Conservation (phyloP, 2,113 vertebrate species). For the Tichodroma muraria region DNA sequence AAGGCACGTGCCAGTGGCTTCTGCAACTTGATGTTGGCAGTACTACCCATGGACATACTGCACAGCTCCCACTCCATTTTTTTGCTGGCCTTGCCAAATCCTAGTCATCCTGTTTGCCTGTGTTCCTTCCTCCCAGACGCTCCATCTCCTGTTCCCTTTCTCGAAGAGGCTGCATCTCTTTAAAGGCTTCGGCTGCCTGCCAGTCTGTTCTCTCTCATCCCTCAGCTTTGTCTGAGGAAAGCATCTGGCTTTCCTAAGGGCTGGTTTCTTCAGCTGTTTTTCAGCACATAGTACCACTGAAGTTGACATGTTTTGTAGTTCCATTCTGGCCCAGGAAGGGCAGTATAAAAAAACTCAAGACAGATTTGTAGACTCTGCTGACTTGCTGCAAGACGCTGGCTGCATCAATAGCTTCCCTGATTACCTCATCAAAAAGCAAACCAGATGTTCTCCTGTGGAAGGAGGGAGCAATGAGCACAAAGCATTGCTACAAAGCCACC, state of each 20-base stretch:
- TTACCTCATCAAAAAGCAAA: background rate
- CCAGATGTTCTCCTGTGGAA: background rate
- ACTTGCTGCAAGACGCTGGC: background rate
- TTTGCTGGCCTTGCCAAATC: background rate
- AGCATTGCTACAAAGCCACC: background rate
- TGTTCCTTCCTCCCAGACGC: constrained; percentile 12
- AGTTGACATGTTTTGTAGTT: background rate
- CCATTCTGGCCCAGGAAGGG: background rate
- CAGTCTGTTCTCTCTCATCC: background rate
- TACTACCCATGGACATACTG: background rate
- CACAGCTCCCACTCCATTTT: background rate
- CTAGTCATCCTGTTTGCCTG: background rate
- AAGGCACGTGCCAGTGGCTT: background rate
- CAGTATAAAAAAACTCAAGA: background rate
- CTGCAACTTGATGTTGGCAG: background rate
- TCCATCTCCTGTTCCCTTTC: constrained; percentile 21
- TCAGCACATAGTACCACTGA: background rate
- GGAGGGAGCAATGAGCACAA: background rate
- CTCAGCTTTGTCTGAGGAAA: background rate
- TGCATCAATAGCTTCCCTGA: background rate
- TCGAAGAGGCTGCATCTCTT: background rate
- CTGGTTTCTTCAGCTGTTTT: background rate
- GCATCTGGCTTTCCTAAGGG: background rate
- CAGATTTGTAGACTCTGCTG: background rate
- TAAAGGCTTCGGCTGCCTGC: background rate